Percentiles rank a stretch among this genome's conserved stretches.
Evolutionary conservation across 2,888 invertebrate genomes (phyloP).

Genomic region (Polietes domitor): DNA sequence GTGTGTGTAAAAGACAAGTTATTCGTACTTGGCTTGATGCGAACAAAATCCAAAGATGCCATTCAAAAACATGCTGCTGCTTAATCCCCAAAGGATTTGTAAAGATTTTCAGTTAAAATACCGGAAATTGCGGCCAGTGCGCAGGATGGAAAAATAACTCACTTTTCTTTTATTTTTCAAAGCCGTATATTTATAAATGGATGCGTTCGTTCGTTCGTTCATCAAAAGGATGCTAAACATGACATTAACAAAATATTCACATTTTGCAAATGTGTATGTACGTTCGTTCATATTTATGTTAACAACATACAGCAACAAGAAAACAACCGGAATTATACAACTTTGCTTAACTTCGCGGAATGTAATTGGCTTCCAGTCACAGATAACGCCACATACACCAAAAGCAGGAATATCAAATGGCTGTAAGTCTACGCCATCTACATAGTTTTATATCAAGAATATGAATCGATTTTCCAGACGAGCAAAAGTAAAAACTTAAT

Average conservation of each 20-base stretch:
- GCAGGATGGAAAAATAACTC: slow-evolving; percentile 7
- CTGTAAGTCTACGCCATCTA: too few relatives aligned
- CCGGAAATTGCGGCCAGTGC: slow-evolving; percentile 66
- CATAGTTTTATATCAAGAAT: too few relatives aligned
- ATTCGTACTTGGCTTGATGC: slow-evolving; percentile 38
- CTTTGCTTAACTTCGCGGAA: background rate
- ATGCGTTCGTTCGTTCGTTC: background rate
- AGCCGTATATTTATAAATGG: background rate
- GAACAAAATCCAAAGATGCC: slow-evolving; percentile 53
- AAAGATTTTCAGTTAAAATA: slow-evolving; percentile 58
- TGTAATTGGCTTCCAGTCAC: background rate
- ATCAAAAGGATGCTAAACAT: slow-evolving; percentile 24
- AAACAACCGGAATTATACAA: background rate
- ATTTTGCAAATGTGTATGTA: background rate
- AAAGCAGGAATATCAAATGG: too few relatives aligned
- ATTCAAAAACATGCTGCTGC: slow-evolving; percentile 60
- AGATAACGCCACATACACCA: too few relatives aligned
- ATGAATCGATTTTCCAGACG: too few relatives aligned
- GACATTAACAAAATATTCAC: background rate
- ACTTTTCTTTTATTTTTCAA: background rate
- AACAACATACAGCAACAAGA: background rate
- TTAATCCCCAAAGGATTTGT: slow-evolving; percentile 48
- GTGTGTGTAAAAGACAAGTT: slow-evolving; percentile 43
- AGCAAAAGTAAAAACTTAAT: too few relatives aligned
- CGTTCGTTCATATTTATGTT: too few relatives aligned